These are phyloP conservation scores for Lethocerus indicus DNA, from an alignment of 1,140 invertebrate species.

Conservation along the genomic window DNA sequence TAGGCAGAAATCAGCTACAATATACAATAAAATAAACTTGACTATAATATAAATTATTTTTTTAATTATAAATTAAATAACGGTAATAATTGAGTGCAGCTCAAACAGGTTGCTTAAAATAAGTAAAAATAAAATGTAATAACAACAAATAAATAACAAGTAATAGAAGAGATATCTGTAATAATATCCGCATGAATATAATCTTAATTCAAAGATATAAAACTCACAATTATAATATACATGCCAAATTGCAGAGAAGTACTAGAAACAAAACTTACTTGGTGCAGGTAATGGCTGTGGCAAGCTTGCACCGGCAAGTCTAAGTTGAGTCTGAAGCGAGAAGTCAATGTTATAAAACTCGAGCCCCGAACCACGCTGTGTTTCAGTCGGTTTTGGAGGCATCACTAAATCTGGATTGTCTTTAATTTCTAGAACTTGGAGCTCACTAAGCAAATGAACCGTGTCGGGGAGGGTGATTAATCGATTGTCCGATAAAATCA, in stretches of 20 bases:
- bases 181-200: too few relatives aligned
- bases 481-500: slow-evolving; percentile 84
- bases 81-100: too few relatives aligned
- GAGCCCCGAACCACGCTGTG: slow-evolving; percentile 61
- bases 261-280: slow-evolving; percentile 29
- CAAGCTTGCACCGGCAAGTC: slow-evolving; percentile 78
- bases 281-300: slow-evolving; percentile 47
- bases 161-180: too few relatives aligned
- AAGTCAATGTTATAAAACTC: slow-evolving; percentile 99
- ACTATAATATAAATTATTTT: too few relatives aligned
- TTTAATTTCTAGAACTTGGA: slow-evolving; percentile 74
- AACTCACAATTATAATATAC: neutral
- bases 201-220: neutral
- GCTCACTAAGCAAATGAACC: slow-evolving; percentile 84
- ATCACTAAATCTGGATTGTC: slow-evolving; percentile 93
- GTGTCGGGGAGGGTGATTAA: slow-evolving; percentile 95
- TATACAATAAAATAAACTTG: too few relatives aligned
- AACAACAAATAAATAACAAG: too few relatives aligned
- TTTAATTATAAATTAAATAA: too few relatives aligned
- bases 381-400: slow-evolving; percentile 85
- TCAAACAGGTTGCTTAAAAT: too few relatives aligned
- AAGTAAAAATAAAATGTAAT: too few relatives aligned
- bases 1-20: too few relatives aligned
- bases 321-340: slow-evolving; percentile 84
- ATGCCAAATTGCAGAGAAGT: neutral